A percentile compares a stretch with the other conserved stretches of the same genome.
phyloP scores from a whole-genome alignment of 1,140 invertebrate species.

The Bathynomus jamesi region DNA sequence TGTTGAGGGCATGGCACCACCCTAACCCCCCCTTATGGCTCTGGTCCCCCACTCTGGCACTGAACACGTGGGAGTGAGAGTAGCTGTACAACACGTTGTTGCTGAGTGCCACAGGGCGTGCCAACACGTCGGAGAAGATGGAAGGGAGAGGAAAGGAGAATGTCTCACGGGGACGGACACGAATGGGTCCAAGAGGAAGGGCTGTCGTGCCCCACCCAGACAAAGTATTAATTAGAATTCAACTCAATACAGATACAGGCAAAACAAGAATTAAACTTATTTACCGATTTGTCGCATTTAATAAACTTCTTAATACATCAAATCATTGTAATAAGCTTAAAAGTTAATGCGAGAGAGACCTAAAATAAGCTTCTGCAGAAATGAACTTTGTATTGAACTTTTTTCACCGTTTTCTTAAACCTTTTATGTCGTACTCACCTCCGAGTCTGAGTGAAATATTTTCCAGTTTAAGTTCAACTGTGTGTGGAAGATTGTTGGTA shows the following conservation, averaged over 20 bases:
- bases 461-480: slow-evolving; percentile 52
- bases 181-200: neutral
- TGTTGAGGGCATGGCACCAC: slow-evolving; percentile 27
- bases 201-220: neutral
- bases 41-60: neutral
- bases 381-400: too few relatives aligned
- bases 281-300: too few relatives aligned
- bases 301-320: too few relatives aligned
- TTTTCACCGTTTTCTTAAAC: too few relatives aligned
- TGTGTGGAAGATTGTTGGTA: slow-evolving; percentile 63
- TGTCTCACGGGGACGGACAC: neutral
- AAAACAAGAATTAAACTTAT: too few relatives aligned
- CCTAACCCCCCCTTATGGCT: slow-evolving; percentile 17
- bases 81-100: slow-evolving; percentile 21
- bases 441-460: slow-evolving; percentile 38
- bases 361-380: too few relatives aligned
- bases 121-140: slow-evolving; percentile 14
- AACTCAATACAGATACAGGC: too few relatives aligned
- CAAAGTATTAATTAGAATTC: too few relatives aligned
- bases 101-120: slow-evolving; percentile 13
- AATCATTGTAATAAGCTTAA: too few relatives aligned
- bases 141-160: slow-evolving; percentile 24
- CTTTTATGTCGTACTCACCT: too few relatives aligned
- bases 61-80: slow-evolving; percentile 21
- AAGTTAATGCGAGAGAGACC: too few relatives aligned